phyloP scores from a whole-genome alignment of 1,140 invertebrate species.

The Drosophila elegans region DNA sequence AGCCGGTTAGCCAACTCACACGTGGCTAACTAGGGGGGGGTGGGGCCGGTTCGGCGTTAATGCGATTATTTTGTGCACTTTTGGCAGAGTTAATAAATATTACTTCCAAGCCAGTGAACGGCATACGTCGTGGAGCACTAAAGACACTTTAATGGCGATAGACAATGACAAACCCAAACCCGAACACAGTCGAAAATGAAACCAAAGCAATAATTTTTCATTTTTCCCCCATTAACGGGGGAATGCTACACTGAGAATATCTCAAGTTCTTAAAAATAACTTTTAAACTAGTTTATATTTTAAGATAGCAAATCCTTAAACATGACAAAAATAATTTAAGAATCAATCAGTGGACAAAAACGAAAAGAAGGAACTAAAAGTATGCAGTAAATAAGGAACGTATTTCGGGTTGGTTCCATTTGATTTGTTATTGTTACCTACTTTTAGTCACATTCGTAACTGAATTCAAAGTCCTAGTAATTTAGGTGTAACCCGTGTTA shows the following conservation, averaged over 20 bases:
- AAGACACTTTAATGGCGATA: slow-evolving; percentile 78
- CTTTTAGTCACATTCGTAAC: too few species aligned
- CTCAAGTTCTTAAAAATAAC: too few species aligned
- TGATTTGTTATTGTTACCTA: too few species aligned
- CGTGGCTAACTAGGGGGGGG: slow-evolving; percentile 50
- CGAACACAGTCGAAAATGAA: slow-evolving; percentile 16
- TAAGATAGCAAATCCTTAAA: too few species aligned
- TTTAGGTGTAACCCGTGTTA: too few species aligned
- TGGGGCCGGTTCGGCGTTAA: slow-evolving; percentile 50
- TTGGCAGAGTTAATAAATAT: slow-evolving; percentile 81
- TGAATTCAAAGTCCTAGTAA: too few species aligned
- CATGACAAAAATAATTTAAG: too few species aligned
- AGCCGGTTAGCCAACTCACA: slow-evolving; percentile 61
- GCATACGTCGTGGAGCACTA: slow-evolving; percentile 71
- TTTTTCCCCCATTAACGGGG: slow-evolving; percentile 3
- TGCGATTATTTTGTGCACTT: slow-evolving; percentile 84
- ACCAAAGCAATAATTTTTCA: slow-evolving; percentile 63
- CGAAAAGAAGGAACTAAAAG: too few species aligned
- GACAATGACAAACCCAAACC: slow-evolving; percentile 60
- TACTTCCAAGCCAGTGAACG: slow-evolving; percentile 82
- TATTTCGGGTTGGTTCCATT: too few species aligned
- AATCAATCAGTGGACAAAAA: too few species aligned
- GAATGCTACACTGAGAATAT: slow-evolving; percentile 8
- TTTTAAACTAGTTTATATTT: too few species aligned
- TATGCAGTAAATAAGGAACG: too few species aligned